phyloP scores from a whole-genome alignment of 1,140 invertebrate species.

The Lucilia sericata region DNA sequence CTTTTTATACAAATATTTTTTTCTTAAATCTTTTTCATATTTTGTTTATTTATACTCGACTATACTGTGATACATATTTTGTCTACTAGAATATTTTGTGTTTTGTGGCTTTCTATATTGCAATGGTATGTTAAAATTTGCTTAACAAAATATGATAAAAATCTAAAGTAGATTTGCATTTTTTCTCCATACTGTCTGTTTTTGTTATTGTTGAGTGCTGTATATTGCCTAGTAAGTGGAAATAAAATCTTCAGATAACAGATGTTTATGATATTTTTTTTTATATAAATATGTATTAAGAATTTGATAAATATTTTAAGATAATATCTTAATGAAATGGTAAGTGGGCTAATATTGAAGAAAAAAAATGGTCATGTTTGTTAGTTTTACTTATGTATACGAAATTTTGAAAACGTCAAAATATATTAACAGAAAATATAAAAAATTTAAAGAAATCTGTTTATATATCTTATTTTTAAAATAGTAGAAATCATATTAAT shows the following conservation, averaged over 20 bases:
- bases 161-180: conserved; percentile 15
- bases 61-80: not conserved
- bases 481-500: too few relatives aligned
- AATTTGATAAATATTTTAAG: not conserved
- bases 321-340: not conserved
- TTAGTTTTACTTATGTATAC: too few relatives aligned
- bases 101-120: conserved; percentile 22
- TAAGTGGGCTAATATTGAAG: conserved; percentile 1
- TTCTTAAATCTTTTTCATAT: conserved; percentile 20
- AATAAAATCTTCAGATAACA: conserved; percentile 16
- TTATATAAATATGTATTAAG: not conserved
- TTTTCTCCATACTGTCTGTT: not conserved
- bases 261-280: conserved; percentile 14
- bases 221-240: conserved; percentile 12
- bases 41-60: not conserved
- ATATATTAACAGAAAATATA: too few relatives aligned
- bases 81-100: not conserved
- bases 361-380: not conserved
- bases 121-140: conserved; percentile 27
- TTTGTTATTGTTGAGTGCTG: not conserved
- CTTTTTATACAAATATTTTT: not conserved
- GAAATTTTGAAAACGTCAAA: too few relatives aligned
- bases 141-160: conserved; percentile 29
- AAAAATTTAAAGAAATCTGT: too few relatives aligned
- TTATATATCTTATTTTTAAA: too few relatives aligned